A percentile compares a stretch with the other conserved stretches of the same genome.
Conservation (phyloP, 2,797 vertebrate genomes). For the Sebastes taczanowskii region DNA sequence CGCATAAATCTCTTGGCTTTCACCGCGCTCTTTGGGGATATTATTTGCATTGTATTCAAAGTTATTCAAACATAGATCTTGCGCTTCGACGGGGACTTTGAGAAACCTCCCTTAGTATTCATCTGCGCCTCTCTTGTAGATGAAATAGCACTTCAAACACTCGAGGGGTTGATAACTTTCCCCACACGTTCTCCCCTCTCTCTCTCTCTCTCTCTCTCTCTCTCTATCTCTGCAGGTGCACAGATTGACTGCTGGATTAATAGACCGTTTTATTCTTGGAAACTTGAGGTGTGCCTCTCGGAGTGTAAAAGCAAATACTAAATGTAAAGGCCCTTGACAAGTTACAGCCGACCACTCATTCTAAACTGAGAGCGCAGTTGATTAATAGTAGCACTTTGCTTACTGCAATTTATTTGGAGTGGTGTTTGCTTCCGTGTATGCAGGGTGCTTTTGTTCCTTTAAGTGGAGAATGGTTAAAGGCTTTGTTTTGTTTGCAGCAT, state of each 20-base stretch:
- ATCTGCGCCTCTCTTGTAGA: conserved; percentile 33
- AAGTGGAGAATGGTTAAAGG: conserved; percentile 46
- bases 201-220: background rate
- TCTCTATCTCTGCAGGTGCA: conserved; percentile 37
- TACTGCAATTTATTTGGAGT: conserved; percentile 66
- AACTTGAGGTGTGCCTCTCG: conserved; percentile 42
- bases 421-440: conserved; percentile 51
- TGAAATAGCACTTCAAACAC: conserved; percentile 64
- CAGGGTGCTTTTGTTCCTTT: conserved; percentile 45
- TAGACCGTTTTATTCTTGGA: conserved; percentile 57
- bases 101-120: conserved; percentile 53
- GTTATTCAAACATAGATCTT: conserved; percentile 55
- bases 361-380: conserved; percentile 34
- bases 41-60: conserved; percentile 63
- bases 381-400: conserved; percentile 71
- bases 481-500: conserved; percentile 44
- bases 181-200: background rate
- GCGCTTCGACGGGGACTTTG: background rate
- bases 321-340: conserved; percentile 58
- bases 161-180: conserved; percentile 42
- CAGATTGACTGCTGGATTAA: conserved; percentile 65
- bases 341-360: conserved; percentile 42
- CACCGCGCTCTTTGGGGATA: background rate
- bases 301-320: conserved; percentile 52
- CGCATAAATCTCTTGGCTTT: conserved; percentile 13